Evolutionary conservation across 2,888 invertebrate genomes (phyloP).

Genomic region (Caenorhabditis imperialis): DNA sequence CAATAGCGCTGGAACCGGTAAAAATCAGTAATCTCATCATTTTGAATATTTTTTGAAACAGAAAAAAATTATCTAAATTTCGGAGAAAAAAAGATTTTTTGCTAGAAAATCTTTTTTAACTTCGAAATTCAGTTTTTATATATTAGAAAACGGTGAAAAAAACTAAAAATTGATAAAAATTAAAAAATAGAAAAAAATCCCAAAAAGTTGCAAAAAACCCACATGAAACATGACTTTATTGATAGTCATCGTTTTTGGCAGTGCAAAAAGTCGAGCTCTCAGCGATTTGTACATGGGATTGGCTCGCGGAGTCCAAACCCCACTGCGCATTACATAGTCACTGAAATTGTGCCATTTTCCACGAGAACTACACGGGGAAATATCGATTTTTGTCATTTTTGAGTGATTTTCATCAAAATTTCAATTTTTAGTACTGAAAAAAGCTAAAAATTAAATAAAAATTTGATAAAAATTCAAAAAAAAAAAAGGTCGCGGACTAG

Average conservation of each 20-base stretch:
- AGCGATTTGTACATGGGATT: constrained; percentile 11
- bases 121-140: no score
- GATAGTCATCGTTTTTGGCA: constrained; percentile 14
- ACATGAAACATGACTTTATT: constrained; percentile 18
- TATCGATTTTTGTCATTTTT: no score
- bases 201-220: not conserved
- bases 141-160: no score
- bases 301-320: constrained; percentile 24
- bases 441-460: no score
- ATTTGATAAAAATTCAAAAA: no score
- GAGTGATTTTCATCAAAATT: no score
- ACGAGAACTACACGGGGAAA: no score
- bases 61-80: constrained; percentile 1
- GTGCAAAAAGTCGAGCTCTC: constrained; percentile 15
- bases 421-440: no score
- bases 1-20: not conserved
- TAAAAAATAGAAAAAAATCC: no score
- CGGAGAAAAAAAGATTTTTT: constrained; percentile 1
- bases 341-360: no score
- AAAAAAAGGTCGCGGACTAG: no score
- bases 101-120: not conserved
- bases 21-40: not conserved
- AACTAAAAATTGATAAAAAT: no score
- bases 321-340: constrained; percentile 16
- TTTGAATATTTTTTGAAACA: not conserved